These are phyloP conservation scores for Geotrypetes seraphini DNA, from an alignment of 2,797 vertebrate genomes.

Conservation along the genomic window DNA sequence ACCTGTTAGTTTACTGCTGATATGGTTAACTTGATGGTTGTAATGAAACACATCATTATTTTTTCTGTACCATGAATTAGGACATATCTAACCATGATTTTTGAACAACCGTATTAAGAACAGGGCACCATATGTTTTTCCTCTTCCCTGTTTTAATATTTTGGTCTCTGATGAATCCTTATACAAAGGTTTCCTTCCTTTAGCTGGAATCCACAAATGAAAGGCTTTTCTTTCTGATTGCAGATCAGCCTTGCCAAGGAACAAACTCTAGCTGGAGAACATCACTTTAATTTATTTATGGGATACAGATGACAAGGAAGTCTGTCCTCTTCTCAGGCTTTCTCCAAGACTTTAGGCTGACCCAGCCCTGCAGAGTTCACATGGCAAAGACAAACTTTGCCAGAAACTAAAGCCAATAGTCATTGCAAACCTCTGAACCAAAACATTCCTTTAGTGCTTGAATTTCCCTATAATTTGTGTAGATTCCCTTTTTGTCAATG, in stretches of 20 bases:
- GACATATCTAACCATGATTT: conserved; percentile 20
- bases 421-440: conserved; percentile 57
- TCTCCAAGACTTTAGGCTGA: conserved; percentile 49
- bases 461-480: conserved; percentile 60
- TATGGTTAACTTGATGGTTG: conserved; percentile 6
- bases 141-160: conserved; percentile 60
- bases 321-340: conserved; percentile 52
- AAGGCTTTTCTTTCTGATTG: conserved; percentile 61
- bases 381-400: conserved; percentile 43
- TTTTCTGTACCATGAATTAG: conserved; percentile 12
- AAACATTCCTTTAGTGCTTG: conserved; percentile 59
- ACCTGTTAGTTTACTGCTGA: neutral
- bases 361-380: conserved; percentile 56
- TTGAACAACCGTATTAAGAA: conserved; percentile 24
- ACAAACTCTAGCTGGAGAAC: conserved; percentile 60
- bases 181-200: conserved; percentile 63
- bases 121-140: conserved; percentile 48
- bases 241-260: conserved; percentile 63
- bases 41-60: conserved; percentile 10
- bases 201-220: conserved; percentile 56
- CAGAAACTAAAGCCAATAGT: conserved; percentile 58
- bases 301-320: conserved; percentile 65
- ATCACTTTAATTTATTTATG: conserved; percentile 73
- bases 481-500: conserved; percentile 64
- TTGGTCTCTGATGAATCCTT: conserved; percentile 49